Base-by-base conservation (phyloP, 2,888 invertebrate genomes). In the Trachelus stipa region DNA sequence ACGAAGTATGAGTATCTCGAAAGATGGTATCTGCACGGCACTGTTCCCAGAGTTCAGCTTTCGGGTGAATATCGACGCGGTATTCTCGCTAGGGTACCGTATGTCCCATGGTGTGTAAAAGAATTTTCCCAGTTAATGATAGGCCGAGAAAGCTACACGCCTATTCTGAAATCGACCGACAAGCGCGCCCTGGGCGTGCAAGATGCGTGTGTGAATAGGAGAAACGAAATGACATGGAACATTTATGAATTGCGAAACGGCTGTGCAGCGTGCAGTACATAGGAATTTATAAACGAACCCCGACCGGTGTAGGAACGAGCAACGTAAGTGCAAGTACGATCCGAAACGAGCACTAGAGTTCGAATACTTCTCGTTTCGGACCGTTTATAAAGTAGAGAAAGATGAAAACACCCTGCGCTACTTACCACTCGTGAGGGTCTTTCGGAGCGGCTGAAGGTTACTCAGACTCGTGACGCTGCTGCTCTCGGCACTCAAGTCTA, bases 391-490 rank as follows among this genome's bases (percentile, higher is more conserved):
- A 76, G 34, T 33, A 68, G 40, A 69, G 73, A 69, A 76, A 79
- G 37, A 76, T 6, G 23, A 56, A 23, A 56, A 23, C 56, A 56
- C 1, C 23, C 56, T 23, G 40, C 15, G 23, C 56, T 23, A 91
- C 93, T 92, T 90, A 95, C 95, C 95, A 87, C 95, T 95, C 81
- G 95, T 95, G 81, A 94, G 92, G 75, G 97, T 97, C 93, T 98
- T 98, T 85, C 97, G 93, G 85, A 97, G 92, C 81, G 97, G 97
- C 75, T 91, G 91, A 92, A 98, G 93, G 93, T 97, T 97, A 89
- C 97, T 97, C 87, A 98, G 94, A 81, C 97, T 97, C 77, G 98
- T 97, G 82, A 98, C 98, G 91, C 98, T 98, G 92, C 98, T 98
- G 92, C 98, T 98, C 92, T 98, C 98, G 56, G 97, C 97, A 78